A percentile compares a stretch with the other conserved stretches of the same genome.
These are phyloP conservation scores for Tuberolachnus salignus DNA, from an alignment of 2,888 invertebrate species.

Conservation along the genomic window DNA sequence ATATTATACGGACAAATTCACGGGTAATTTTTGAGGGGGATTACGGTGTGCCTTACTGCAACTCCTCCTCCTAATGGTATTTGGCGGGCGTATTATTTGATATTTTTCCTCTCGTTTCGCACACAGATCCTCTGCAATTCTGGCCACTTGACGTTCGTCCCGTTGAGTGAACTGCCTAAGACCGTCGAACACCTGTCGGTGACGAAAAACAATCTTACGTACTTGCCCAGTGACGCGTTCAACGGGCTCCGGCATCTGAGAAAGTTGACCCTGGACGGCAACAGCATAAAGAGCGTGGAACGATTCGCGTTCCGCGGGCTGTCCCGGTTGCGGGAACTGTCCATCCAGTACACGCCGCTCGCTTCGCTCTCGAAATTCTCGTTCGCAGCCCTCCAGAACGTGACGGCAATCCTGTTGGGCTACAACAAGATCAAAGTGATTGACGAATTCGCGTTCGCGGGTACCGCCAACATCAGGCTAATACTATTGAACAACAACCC, in stretches of 20 bases:
- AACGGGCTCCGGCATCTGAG: constrained; percentile 78
- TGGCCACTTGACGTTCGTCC: constrained; percentile 80
- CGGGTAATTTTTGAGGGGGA: no score
- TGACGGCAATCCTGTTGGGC: constrained; percentile 73
- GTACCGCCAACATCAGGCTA: constrained; percentile 81
- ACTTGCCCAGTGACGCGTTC: constrained; percentile 83
- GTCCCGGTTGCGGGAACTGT: constrained; percentile 76
- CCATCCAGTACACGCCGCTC: constrained; percentile 85
- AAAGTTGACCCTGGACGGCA: constrained; percentile 84
- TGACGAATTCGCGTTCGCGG: constrained; percentile 80
- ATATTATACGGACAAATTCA: no score
- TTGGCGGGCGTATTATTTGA: no score
- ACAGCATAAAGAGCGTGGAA: constrained; percentile 82
- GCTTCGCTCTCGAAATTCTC: constrained; percentile 81
- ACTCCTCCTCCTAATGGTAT: no score
- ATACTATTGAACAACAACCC: constrained; percentile 86
- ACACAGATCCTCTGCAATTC: constrained; percentile 85
- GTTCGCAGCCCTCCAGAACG: constrained; percentile 82
- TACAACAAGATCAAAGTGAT: constrained; percentile 76
- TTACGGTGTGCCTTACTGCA: no score
- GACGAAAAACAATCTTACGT: constrained; percentile 82
- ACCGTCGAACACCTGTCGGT: constrained; percentile 84
- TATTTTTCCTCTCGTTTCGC: constrained; percentile 59
- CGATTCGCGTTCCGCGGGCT: constrained; percentile 86
- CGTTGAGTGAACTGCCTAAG: constrained; percentile 74